phyloP scores from a whole-genome alignment of 2,888 invertebrate genomes.

The Orthonevra nobilis region DNA sequence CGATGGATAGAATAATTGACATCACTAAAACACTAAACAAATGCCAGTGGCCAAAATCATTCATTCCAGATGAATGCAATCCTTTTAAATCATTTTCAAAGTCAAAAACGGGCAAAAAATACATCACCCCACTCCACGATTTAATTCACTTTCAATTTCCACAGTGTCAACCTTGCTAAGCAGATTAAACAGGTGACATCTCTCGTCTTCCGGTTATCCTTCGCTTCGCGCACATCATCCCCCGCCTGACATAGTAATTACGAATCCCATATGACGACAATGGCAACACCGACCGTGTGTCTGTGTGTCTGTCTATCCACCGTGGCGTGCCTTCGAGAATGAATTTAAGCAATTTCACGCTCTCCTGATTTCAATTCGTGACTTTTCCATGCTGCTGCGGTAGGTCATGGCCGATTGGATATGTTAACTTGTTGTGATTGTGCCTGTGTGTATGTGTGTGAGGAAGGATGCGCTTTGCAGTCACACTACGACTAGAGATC shows the following conservation, averaged over 20 bases:
- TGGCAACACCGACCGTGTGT: conserved; percentile 60
- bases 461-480: conserved; percentile 51
- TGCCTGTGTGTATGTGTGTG: conserved; percentile 3
- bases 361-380: conserved; percentile 66
- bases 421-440: neutral
- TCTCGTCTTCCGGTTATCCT: conserved; percentile 32
- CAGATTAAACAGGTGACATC: conserved; percentile 50
- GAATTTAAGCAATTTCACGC: conserved; percentile 68
- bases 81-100: conserved; percentile 40
- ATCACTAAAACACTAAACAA: conserved; percentile 9
- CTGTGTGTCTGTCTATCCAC: no score
- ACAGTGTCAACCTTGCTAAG: conserved; percentile 44
- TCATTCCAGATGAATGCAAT: conserved; percentile 7
- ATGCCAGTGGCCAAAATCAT: no score
- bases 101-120: neutral
- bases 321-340: conserved; percentile 2
- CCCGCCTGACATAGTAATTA: conserved; percentile 1
- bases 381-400: conserved; percentile 53
- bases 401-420: conserved; percentile 64
- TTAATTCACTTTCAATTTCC: conserved; percentile 62
- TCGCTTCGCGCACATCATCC: conserved; percentile 28
- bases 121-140: neutral
- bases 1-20: conserved; percentile 48
- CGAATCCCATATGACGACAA: neutral
- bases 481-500: no score